Conservation (phyloP, 2,888 invertebrate genomes). For the Anarsia innoxiella region DNA sequence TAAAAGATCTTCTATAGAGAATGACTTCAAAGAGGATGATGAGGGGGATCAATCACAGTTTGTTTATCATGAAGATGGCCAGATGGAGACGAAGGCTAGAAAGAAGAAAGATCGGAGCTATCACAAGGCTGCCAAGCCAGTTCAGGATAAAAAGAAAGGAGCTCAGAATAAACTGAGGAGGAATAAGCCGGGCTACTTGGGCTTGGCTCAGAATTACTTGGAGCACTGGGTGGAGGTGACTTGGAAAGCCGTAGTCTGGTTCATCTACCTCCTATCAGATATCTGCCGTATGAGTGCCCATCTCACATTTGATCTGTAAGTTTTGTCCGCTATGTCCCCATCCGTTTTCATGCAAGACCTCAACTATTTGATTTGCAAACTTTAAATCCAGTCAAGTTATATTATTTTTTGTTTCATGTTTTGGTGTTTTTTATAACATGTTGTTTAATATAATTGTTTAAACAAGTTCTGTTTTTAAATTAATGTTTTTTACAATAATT, state of each 20-base stretch:
- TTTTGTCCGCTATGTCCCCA: slow-evolving; percentile 26
- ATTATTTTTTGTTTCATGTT: no score
- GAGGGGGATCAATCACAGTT: slow-evolving; percentile 50
- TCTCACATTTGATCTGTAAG: slow-evolving; percentile 82
- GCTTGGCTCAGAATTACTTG: slow-evolving; percentile 57
- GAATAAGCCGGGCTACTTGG: slow-evolving; percentile 60
- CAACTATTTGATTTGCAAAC: no score
- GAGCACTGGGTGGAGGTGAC: slow-evolving; percentile 76
- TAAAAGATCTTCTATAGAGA: slow-evolving; percentile 37
- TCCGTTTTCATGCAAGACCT: no score
- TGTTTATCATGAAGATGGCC: slow-evolving; percentile 47
- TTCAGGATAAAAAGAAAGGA: slow-evolving; percentile 65
- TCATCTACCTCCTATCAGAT: slow-evolving; percentile 85
- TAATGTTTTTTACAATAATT: no score
- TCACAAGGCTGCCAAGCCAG: slow-evolving; percentile 47
- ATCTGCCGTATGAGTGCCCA: slow-evolving; percentile 86
- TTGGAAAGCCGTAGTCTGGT: slow-evolving; percentile 82
- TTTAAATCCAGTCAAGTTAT: no score
- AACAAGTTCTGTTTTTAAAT: no score
- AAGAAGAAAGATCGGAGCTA: slow-evolving; percentile 69
- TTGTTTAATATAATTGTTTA: no score
- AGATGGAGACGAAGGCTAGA: slow-evolving; percentile 45
- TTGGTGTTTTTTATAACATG: no score
- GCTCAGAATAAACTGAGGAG: slow-evolving; percentile 52
- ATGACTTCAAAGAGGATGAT: slow-evolving; percentile 46